Percentiles rank a stretch among this genome's conserved stretches.
Conservation (phyloP, 1,140 invertebrate genomes). For the Eumeta japonica region DNA sequence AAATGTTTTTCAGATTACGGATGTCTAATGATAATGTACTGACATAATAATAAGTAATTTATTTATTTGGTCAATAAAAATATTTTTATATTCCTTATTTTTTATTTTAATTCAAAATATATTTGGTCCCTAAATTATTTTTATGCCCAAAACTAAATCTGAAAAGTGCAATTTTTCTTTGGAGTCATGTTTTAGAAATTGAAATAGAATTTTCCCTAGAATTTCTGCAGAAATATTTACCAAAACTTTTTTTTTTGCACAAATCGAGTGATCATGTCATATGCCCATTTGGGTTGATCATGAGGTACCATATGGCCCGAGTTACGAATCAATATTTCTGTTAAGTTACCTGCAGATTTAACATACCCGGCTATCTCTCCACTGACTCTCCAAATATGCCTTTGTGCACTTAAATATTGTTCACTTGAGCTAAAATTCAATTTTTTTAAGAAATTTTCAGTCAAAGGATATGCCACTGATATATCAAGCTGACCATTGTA, state of each 20-base stretch:
- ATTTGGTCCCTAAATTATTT: no score
- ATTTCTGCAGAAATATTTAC: no score
- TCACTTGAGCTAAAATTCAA: slow-evolving; percentile 65
- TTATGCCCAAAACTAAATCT: no score
- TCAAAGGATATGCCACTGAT: slow-evolving; percentile 77
- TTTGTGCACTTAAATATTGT: slow-evolving; percentile 62
- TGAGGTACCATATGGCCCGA: slow-evolving; percentile 80
- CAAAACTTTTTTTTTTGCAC: slow-evolving; percentile 59
- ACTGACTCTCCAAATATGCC: slow-evolving; percentile 67
- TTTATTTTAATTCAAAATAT: no score
- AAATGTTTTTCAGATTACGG: no score
- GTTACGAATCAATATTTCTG: slow-evolving; percentile 73
- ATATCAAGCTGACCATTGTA: slow-evolving; percentile 84
- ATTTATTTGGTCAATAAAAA: no score
- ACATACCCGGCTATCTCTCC: slow-evolving; percentile 72
- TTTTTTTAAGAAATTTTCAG: slow-evolving; percentile 66
- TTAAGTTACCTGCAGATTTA: slow-evolving; percentile 69
- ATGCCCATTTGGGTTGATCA: slow-evolving; percentile 75
- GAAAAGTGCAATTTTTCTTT: no score
- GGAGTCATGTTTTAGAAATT: no score
- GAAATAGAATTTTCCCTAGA: no score
- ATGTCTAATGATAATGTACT: no score
- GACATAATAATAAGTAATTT: no score
- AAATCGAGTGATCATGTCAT: slow-evolving; percentile 75
- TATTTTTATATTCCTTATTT: background rate